phyloP scores from a whole-genome alignment of 92 coral and sea anemone species.

The Bergia puertoricense region DNA sequence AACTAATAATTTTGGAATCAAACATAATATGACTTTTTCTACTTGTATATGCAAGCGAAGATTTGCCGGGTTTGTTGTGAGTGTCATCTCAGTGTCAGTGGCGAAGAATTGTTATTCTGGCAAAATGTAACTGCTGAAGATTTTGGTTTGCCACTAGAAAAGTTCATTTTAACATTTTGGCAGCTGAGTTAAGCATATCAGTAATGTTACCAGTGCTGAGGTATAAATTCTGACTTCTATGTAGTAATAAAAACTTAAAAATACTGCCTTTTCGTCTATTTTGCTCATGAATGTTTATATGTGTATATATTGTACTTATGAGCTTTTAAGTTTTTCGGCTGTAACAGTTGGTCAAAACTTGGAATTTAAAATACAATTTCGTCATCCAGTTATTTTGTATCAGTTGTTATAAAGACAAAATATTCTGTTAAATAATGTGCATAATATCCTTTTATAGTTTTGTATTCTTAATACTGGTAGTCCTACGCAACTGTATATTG shows the following conservation, averaged over 20 bases:
- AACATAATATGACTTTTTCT: no score
- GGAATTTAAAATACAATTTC: not conserved
- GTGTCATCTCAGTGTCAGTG: not conserved
- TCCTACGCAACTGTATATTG: not conserved
- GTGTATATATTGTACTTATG: not conserved
- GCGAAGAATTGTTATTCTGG: no score
- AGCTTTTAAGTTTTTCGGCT: not conserved
- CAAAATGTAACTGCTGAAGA: no score
- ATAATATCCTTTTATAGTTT: not conserved
- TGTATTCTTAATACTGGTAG: not conserved
- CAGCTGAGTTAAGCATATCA: not conserved
- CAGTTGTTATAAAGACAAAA: not conserved
- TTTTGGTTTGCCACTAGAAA: no score
- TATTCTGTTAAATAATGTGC: not conserved
- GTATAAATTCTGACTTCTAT: not conserved
- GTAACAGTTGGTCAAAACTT: not conserved
- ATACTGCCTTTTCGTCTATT: not conserved
- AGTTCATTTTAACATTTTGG: not conserved
- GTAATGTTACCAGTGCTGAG: not conserved
- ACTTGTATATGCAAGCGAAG: not conserved
- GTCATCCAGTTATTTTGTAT: not conserved
- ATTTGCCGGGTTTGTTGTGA: not conserved
- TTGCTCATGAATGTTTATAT: not conserved
- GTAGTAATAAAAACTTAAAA: not conserved
- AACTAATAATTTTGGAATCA: not conserved